phyloP scores from a whole-genome alignment of 2,113 vertebrate genomes.

The Pygoscelis adeliae region DNA sequence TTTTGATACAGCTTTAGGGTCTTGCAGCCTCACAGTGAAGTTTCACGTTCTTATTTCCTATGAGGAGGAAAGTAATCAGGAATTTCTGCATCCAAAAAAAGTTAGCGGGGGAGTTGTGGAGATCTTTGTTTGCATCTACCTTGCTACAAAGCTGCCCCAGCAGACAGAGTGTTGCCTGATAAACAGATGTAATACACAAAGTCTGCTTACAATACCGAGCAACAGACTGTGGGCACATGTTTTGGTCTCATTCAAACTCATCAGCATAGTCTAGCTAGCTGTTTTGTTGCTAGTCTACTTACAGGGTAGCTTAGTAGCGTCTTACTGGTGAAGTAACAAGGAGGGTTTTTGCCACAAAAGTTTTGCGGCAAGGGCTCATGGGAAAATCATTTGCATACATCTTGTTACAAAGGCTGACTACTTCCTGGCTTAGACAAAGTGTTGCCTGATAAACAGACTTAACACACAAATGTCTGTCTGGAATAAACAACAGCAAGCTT shows the following conservation, averaged over 20 bases:
- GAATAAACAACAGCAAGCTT: slow-evolving; percentile 82
- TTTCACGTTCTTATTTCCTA: background rate
- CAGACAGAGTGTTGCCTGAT: slow-evolving; percentile 73
- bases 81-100: slow-evolving; percentile 1
- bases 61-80: background rate
- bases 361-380: slow-evolving; percentile 71
- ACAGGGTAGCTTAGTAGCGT: slow-evolving; percentile 68
- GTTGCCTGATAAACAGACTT: slow-evolving; percentile 84
- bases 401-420: slow-evolving; percentile 80
- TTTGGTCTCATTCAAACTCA: slow-evolving; percentile 71
- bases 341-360: slow-evolving; percentile 68
- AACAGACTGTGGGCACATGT: slow-evolving; percentile 74
- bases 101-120: slow-evolving; percentile 24
- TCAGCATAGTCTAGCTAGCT: slow-evolving; percentile 67
- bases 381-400: slow-evolving; percentile 81
- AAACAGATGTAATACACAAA: slow-evolving; percentile 75
- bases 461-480: slow-evolving; percentile 84
- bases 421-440: slow-evolving; percentile 84
- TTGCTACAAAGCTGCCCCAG: slow-evolving; percentile 63
- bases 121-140: slow-evolving; percentile 57
- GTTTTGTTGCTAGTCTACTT: slow-evolving; percentile 73
- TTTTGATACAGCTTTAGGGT: slow-evolving; percentile 15
- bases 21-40: background rate
- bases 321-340: slow-evolving; percentile 72
- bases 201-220: slow-evolving; percentile 74